Conservation (phyloP, 2,888 invertebrate species). For the Acheta domesticus region DNA sequence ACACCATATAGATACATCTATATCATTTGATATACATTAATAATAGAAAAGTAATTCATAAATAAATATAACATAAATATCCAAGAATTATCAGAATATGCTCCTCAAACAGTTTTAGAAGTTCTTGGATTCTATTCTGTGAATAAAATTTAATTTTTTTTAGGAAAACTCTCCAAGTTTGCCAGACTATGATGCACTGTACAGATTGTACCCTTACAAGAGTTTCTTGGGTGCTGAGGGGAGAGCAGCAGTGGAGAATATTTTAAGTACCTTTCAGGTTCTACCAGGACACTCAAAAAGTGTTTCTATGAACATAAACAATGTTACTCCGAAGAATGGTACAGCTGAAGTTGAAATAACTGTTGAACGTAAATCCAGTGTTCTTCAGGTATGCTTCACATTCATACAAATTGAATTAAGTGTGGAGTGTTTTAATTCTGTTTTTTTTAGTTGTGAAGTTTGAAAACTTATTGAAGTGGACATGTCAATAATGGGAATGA, state of each 20-base stretch:
- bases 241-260: constrained; percentile 64
- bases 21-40: no score
- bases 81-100: no score
- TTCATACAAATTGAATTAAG: background rate
- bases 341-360: constrained; percentile 25
- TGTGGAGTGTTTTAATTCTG: background rate
- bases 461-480: no score
- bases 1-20: no score
- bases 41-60: no score
- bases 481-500: no score
- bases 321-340: constrained; percentile 24
- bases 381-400: background rate
- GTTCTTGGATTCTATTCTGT: no score
- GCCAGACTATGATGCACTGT: constrained; percentile 65
- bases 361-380: background rate
- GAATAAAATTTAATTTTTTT: constrained; percentile 35
- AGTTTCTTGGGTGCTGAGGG: constrained; percentile 76
- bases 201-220: constrained; percentile 79
- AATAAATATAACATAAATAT: no score
- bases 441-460: no score
- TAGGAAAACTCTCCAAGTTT: constrained; percentile 69
- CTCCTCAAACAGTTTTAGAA: no score
- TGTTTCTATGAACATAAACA: background rate
- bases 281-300: background rate
- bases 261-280: constrained; percentile 44